Evolutionary conservation across 1,140 invertebrate genomes (phyloP), one percentile per base, ranked within the genome.

Genomic region (Lethocerus indicus): DNA sequence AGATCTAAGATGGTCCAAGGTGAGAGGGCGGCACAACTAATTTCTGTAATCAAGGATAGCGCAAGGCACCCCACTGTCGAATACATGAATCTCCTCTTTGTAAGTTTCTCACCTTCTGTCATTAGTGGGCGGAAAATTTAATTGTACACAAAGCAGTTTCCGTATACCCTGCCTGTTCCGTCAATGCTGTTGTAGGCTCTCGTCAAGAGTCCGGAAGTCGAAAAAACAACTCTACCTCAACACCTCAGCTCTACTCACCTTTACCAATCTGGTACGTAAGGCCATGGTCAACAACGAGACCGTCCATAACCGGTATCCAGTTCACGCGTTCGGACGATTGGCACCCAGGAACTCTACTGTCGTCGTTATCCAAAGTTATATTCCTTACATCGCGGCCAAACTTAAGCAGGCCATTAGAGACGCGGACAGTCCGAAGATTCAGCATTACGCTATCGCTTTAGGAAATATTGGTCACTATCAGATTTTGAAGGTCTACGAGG

Each of bases 361-460:
- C 24, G n/a, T n/a, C n/a, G 63, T 78, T 1, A 49, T 61, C 2
- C 54, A 73, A 1, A 61, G 73, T 45, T 73, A 78, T 46, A 68
- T 82, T 14, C 74, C 75, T 1, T 70, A 71, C 52, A 57, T 82
- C 2, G 59, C 58, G 1, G 46, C 68, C 28, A 54, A 73, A 51
- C 56, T 84, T 20, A 59, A 69, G 29, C 32, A 69, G 35, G 69
- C 77, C 13, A 60, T 78, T 9, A 37, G 67, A n/a, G 32, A 67
- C 4, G 56, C 58, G 3, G 67, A 81, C 47, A 69, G 63, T 51
- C 57, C 60, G 20, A 72, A 71, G 61, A 70, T 74, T 24, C 73
- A 75, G 50, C 63, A 72, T 0, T 74, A 71, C 60, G 74, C 75
- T 32, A 60, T 68, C 21, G 78, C 79, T 44, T 64, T 83, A 44